Percentiles rank a stretch among this genome's conserved stretches.
Conservation (phyloP, 2,797 vertebrate species). For the Gambusia yucatana region DNA sequence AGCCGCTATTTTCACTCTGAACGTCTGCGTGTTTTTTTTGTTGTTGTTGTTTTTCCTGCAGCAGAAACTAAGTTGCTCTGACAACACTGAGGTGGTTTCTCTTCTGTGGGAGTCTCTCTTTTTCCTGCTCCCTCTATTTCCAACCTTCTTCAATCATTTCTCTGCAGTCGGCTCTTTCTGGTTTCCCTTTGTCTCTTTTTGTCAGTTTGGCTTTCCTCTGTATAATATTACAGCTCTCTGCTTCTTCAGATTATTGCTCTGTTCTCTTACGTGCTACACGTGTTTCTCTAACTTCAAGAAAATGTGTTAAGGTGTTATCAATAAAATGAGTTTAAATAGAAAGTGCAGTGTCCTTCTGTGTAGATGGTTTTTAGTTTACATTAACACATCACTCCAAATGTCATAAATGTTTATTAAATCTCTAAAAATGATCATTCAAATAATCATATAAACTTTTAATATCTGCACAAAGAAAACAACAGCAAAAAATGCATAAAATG, state of each 20-base stretch:
- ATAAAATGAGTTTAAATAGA: constrained; percentile 83
- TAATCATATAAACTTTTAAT: neutral
- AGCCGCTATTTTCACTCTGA: constrained; percentile 37
- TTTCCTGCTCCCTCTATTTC: constrained; percentile 55
- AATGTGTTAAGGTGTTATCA: constrained; percentile 84
- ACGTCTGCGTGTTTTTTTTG: constrained; percentile 16
- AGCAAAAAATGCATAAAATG: neutral
- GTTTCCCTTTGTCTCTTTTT: constrained; percentile 62
- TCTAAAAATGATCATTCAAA: neutral
- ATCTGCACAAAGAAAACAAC: neutral
- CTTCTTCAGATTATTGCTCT: constrained; percentile 79
- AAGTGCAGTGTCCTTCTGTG: constrained; percentile 17
- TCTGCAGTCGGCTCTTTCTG: constrained; percentile 69
- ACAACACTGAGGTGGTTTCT: constrained; percentile 68
- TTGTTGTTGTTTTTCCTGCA: constrained; percentile 15
- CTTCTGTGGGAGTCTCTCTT: constrained; percentile 54
- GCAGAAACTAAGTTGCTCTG: constrained; percentile 61
- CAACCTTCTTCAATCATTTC: constrained; percentile 57
- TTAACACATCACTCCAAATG: neutral
- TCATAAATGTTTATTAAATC: neutral
- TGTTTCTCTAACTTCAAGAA: constrained; percentile 83
- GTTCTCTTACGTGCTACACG: constrained; percentile 80
- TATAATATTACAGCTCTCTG: constrained; percentile 74
- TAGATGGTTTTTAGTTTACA: neutral
- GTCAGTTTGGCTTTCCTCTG: constrained; percentile 78